phyloP scores from a whole-genome alignment of 2,797 vertebrate species.

The Tragelaphus oryx region DNA sequence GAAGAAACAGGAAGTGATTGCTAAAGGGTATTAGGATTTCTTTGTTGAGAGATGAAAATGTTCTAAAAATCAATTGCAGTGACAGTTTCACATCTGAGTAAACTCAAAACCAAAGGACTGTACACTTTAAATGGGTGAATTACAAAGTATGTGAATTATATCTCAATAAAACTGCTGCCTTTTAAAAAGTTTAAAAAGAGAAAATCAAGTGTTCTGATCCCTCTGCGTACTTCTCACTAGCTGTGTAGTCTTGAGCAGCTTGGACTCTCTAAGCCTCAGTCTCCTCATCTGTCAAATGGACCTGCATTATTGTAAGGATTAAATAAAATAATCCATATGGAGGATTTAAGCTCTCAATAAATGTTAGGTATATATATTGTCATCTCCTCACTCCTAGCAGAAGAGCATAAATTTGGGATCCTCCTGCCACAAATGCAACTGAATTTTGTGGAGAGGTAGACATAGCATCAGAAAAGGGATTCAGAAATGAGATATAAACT shows the following conservation, averaged over 20 bases:
- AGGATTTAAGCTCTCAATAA: neutral
- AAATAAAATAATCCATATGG: conserved; percentile 3
- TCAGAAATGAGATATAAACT: neutral
- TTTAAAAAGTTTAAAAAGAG: neutral
- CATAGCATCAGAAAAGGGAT: neutral
- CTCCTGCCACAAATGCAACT: neutral
- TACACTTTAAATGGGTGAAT: neutral
- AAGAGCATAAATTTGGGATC: neutral
- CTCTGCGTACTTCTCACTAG: neutral
- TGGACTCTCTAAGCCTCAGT: neutral
- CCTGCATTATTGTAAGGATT: neutral
- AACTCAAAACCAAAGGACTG: neutral
- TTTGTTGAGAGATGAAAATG: neutral
- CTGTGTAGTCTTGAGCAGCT: neutral
- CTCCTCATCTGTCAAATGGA: neutral
- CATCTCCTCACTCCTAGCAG: neutral
- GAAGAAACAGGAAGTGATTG: neutral
- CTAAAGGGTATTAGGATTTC: neutral
- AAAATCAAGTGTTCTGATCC: neutral
- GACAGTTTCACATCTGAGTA: neutral
- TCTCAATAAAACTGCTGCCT: neutral
- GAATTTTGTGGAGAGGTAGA: neutral
- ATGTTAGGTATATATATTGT: neutral
- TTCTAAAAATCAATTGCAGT: neutral
- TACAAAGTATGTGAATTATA: neutral